These are phyloP conservation scores for Anguilla rostrata DNA, from an alignment of 2,113 vertebrate species.

Conservation along the genomic window DNA sequence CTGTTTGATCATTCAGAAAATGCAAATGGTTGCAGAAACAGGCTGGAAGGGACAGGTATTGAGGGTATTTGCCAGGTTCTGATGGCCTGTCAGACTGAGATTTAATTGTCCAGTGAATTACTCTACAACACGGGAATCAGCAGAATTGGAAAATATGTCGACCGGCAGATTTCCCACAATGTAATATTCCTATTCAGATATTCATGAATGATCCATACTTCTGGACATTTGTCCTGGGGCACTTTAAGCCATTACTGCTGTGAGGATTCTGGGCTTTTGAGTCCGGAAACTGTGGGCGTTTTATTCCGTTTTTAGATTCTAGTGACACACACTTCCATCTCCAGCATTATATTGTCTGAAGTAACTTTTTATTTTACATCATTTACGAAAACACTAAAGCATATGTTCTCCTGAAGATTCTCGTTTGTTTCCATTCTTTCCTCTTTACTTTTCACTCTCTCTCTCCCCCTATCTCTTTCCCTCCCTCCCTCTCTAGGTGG, in stretches of 20 bases:
- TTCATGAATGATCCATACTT: neutral
- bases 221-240: neutral
- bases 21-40: neutral
- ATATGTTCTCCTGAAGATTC: too few relatives aligned
- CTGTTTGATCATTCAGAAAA: conserved; percentile 13
- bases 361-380: neutral
- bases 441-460: too few relatives aligned
- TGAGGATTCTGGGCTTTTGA: neutral
- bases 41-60: neutral
- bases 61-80: neutral
- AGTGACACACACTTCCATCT: neutral
- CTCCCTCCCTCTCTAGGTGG: conserved; percentile 63
- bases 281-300: neutral
- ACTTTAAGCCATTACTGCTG: neutral
- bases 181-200: neutral
- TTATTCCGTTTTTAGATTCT: neutral
- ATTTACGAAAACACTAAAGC: neutral
- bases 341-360: neutral
- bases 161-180: neutral
- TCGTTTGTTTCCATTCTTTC: too few relatives aligned
- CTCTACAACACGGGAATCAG: neutral
- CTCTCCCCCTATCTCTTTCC: too few relatives aligned
- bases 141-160: neutral
- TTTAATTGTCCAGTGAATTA: neutral
- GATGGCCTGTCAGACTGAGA: neutral